Evolutionary conservation across 1,140 invertebrate genomes (phyloP).

Genomic region (Babylonia areolata): DNA sequence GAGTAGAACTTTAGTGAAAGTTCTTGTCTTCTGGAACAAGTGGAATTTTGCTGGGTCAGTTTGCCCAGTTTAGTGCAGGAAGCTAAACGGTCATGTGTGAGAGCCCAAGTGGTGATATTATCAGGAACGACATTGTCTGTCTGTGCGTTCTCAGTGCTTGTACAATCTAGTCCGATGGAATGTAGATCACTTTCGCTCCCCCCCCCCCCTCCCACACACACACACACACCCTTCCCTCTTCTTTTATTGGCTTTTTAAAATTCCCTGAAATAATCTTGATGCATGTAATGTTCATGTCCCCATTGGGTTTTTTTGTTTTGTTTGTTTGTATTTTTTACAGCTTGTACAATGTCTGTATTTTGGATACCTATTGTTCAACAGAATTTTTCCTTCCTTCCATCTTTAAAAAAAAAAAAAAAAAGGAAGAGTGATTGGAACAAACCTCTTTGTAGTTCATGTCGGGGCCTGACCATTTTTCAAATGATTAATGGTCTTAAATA

Average conservation of each 20-base stretch:
- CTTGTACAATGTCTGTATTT: neutral
- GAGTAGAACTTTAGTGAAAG: no score
- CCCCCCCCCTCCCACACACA: neutral
- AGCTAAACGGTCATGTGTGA: neutral
- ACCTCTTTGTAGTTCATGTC: no score
- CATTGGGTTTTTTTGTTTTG: no score
- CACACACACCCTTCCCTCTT: neutral
- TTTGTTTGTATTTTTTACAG: neutral
- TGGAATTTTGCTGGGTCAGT: no score
- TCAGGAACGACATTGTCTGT: neutral
- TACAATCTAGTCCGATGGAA: neutral
- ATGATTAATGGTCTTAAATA: no score
- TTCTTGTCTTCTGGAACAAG: no score
- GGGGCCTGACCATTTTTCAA: no score
- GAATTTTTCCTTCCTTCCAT: neutral
- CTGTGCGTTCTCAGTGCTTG: neutral
- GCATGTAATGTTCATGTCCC: neutral
- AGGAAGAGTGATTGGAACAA: neutral
- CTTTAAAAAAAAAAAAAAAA: neutral
- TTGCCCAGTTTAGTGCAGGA: no score
- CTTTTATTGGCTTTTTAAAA: neutral
- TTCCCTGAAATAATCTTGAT: neutral
- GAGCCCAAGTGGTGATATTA: neutral
- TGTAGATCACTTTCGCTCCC: neutral
- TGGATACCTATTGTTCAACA: neutral